Conservation (phyloP, 2,888 invertebrate genomes). For the Melipona beecheii region DNA sequence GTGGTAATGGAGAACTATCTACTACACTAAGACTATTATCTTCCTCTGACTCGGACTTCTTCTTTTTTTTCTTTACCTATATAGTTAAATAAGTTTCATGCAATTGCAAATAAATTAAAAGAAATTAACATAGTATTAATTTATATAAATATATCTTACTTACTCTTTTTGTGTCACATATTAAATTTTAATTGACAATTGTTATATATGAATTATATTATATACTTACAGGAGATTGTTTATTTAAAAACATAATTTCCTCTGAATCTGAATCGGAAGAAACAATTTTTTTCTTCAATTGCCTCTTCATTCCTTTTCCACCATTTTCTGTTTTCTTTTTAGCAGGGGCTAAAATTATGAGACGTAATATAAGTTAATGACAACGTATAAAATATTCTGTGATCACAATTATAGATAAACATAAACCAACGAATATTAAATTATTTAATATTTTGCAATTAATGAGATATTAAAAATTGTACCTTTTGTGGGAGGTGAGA, state of each 20-base stretch:
- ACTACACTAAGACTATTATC: conserved; percentile 50
- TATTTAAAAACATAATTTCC: conserved; percentile 69
- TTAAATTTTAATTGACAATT: background rate
- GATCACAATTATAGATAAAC: conserved; percentile 15
- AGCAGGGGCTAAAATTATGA: conserved; percentile 58
- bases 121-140: background rate
- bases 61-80: conserved; percentile 75
- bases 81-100: conserved; percentile 3
- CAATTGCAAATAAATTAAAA: background rate
- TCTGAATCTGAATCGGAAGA: conserved; percentile 80
- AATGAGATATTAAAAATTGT: conserved; percentile 15
- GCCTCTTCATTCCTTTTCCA: conserved; percentile 71
- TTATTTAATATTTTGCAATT: background rate
- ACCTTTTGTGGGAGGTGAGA: conserved; percentile 69
- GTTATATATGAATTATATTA: background rate
- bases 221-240: conserved; percentile 73
- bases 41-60: conserved; percentile 72
- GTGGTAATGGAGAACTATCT: conserved; percentile 68
- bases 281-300: conserved; percentile 73
- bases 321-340: conserved; percentile 78
- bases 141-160: background rate
- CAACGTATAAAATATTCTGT: background rate
- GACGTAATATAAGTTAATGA: background rate
- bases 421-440: background rate
- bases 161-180: background rate